A percentile compares a stretch with the other conserved stretches of the same genome.
phyloP scores from a whole-genome alignment of 1,140 invertebrate genomes.

The Drosophila tani region DNA sequence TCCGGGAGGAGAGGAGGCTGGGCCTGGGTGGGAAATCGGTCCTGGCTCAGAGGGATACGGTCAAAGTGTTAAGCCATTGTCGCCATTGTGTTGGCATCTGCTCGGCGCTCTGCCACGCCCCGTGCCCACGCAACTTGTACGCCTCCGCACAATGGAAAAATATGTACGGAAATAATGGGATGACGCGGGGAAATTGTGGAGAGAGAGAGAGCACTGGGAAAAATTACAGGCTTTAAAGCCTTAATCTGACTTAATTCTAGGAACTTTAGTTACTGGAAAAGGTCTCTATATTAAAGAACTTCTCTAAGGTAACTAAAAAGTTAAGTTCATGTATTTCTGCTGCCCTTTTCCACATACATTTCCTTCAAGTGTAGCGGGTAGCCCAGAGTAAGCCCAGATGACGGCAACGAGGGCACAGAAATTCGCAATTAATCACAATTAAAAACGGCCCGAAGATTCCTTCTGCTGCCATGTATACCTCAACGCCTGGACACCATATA shows the following conservation, averaged over 20 bases:
- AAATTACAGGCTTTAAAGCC: background rate
- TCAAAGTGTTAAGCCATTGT: constrained; percentile 53
- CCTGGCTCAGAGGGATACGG: constrained; percentile 16
- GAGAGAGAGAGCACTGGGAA: background rate
- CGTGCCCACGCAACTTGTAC: constrained; percentile 35
- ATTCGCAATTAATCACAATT: constrained; percentile 50
- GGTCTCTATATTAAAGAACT: too few species aligned
- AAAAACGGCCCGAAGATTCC: constrained; percentile 33
- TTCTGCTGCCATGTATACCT: constrained; percentile 8
- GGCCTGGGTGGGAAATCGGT: background rate
- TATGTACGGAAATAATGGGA: constrained; percentile 1
- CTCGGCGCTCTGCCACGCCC: constrained; percentile 18
- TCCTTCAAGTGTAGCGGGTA: background rate
- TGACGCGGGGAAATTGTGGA: too few species aligned
- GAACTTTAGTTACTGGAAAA: too few species aligned
- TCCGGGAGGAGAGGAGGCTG: background rate
- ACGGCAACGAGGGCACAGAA: constrained; percentile 16
- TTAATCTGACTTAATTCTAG: too few species aligned
- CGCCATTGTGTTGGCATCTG: constrained; percentile 56
- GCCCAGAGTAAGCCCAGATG: constrained; percentile 2
- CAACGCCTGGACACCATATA: background rate
- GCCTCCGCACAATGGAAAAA: constrained; percentile 33
- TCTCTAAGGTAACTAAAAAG: too few species aligned
- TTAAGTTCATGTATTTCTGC: background rate
- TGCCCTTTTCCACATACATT: background rate